phyloP scores from a whole-genome alignment of 2,797 vertebrate genomes.

The Chiroxiphia lanceolata region DNA sequence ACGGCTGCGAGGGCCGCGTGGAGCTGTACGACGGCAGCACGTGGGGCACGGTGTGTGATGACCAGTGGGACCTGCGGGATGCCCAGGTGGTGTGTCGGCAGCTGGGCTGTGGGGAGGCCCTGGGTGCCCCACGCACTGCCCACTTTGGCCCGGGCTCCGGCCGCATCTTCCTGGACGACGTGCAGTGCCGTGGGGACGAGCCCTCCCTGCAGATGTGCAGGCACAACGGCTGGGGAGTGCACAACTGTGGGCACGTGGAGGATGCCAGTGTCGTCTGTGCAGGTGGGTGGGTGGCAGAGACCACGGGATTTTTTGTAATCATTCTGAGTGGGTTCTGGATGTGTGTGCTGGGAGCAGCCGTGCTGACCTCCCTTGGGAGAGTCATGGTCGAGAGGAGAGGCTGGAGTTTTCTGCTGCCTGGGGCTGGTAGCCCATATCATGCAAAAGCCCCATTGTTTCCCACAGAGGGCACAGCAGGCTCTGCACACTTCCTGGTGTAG shows the following conservation, averaged over 20 bases:
- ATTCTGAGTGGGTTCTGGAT: background rate
- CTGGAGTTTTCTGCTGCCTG: background rate
- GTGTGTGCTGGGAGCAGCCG: background rate
- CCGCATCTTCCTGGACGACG: constrained; percentile 41
- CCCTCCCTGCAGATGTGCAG: constrained; percentile 50
- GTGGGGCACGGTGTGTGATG: background rate
- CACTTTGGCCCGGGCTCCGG: no score
- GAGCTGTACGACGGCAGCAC: background rate
- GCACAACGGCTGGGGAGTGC: constrained; percentile 55
- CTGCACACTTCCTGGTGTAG: accelerated
- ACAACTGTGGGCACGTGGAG: constrained; percentile 62
- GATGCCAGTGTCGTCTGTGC: constrained; percentile 61
- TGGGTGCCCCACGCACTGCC: background rate
- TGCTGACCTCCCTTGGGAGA: no score
- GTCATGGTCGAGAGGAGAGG: accelerated
- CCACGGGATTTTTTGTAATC: background rate
- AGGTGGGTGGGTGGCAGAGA: background rate
- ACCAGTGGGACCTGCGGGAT: constrained; percentile 18
- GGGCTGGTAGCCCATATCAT: background rate
- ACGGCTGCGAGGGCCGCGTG: background rate
- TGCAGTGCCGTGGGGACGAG: constrained; percentile 49
- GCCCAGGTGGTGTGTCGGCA: constrained; percentile 58
- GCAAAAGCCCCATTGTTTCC: background rate
- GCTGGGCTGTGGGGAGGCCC: constrained; percentile 41
- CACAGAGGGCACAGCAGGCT: background rate